Evolutionary conservation across 2,113 vertebrate species (phyloP).

Genomic region (Thalassoma bifasciatum): DNA sequence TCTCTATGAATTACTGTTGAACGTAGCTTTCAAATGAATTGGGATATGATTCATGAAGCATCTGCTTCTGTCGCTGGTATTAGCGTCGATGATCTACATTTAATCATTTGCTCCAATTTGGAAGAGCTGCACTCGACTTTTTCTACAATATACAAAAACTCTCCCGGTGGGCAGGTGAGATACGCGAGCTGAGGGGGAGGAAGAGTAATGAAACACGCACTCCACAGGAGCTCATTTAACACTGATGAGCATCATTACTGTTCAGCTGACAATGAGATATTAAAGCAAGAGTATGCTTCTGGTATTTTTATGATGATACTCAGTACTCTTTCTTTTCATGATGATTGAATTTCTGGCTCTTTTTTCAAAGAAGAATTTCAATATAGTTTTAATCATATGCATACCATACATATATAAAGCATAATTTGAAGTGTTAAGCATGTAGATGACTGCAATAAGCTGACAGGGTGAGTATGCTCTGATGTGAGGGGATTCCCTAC

Average conservation of each 20-base stretch:
- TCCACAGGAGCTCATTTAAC: constrained; percentile 58
- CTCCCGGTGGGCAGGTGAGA: constrained; percentile 51
- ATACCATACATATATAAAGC: no score
- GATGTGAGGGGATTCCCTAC: no score
- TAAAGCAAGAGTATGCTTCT: constrained; percentile 22
- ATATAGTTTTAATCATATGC: no score
- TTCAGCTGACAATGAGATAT: constrained; percentile 44
- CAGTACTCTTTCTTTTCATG: constrained; percentile 2
- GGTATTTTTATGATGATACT: constrained; percentile 3
- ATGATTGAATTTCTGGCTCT: background rate
- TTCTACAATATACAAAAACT: constrained; percentile 36
- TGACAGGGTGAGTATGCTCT: no score
- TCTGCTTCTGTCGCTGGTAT: constrained; percentile 39
- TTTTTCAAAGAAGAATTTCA: background rate
- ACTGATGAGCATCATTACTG: constrained; percentile 63
- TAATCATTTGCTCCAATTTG: constrained; percentile 63
- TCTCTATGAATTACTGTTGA: constrained; percentile 8
- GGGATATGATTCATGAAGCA: constrained; percentile 19
- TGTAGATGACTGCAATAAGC: no score
- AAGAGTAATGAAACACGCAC: constrained; percentile 47
- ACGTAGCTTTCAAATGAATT: constrained; percentile 17
- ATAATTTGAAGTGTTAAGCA: no score
- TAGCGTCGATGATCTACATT: constrained; percentile 23
- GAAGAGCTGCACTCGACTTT: constrained; percentile 18
- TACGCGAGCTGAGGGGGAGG: constrained; percentile 21